Base-by-base conservation (phyloP, 2,797 vertebrate genomes). In the Chelidonichthys spinosus region DNA sequence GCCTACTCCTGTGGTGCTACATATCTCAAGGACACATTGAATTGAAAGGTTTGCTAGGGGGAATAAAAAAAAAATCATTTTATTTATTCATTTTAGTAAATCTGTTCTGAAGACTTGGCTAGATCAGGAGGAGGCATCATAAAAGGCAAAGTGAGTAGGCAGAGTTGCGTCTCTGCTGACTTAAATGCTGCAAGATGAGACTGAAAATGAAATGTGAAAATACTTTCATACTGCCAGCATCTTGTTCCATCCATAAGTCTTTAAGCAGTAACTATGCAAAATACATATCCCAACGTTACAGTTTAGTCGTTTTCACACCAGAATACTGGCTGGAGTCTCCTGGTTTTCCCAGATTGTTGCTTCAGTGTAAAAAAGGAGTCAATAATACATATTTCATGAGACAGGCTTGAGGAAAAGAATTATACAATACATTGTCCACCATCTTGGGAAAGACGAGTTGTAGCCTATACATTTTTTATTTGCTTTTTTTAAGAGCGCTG, bases 21-120 rank as follows among this genome's bases (percentile, higher is more conserved):
- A 52, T 61, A 56, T 88, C 70, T 90, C 84, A 87, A 86, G 82
- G 83, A 90, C 83, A 90, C 80, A 85, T 84, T 87, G 67, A 75
- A 82, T 77, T 84, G 70, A 83, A 77, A 55, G 80, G 73, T 42
- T 69, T 36, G 61, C 74, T 50, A 11, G 43, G 35, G 47, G 37
- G 59, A 54, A 6, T 1, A 25, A 25, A 25, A 25, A 25, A 25
- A 6, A 61, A 54, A 64, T 25, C 4, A 52, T 73, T 82, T 83
- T 72, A 76, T 85, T 87, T 79, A 85, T 84, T 87, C 68, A 85
- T 85, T 87, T 81, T 37, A 47, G 49, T 71, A 79, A 81, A 88
- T 85, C 68, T 80, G 79, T 77, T 87, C 61, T 60, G 63, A 79
- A 84, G 69, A 78, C 78, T 83, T 66, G 55, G 64, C 68, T 65